Evolutionary conservation across 2,888 invertebrate species (phyloP), one percentile per base, ranked within the genome.

Genomic region (Ischnus inquisitorius): DNA sequence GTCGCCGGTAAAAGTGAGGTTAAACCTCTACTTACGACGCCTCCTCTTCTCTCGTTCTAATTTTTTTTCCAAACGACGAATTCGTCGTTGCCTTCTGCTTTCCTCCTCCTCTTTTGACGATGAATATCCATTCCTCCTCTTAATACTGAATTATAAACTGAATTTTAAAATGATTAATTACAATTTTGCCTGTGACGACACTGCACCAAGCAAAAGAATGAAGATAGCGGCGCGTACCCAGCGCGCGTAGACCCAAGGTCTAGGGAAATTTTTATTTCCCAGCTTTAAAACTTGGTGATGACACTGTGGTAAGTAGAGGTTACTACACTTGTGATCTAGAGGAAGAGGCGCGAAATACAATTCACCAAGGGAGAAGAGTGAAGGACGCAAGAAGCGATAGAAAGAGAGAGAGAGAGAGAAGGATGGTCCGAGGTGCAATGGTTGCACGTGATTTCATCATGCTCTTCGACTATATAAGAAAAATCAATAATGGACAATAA

Each of bases 271-370:
- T 67, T 46, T 64, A n/a, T 75, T 67, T 65, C 60, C 39, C 46
- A 57, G 54, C 75, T 80, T 51, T 60, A 60, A 80, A 79, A 72
- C 39, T 60, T 80, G 60, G 75, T 80, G 80, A 41, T 2, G 62
- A 80, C 41, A 75, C 80, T 80, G 68, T n/a, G 19, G 60, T 2
- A 68, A 68, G 75, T 41, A 48, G 80, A 41, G 68, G 75, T 10
- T 68, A 80, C 74, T 68, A 80, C 75, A 80, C 5, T 5, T 62
- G 39, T 80, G 72, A 79, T 74, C 74, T 74, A 39, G 74, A 67
- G 74, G 25, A 65, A 76, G 54, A 71, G 72, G 54, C 65, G 72
- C 79, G 16, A 51, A 34, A 34, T 34, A 34, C 34, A 34, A 34
- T 34, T 34, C n/a, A 28, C 28, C n/a, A n/a, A n/a, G n/a, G n/a